Evolutionary conservation across 2,113 vertebrate genomes (phyloP), one percentile per base, ranked within the genome.

Genomic region (Trematomus loennbergii): DNA sequence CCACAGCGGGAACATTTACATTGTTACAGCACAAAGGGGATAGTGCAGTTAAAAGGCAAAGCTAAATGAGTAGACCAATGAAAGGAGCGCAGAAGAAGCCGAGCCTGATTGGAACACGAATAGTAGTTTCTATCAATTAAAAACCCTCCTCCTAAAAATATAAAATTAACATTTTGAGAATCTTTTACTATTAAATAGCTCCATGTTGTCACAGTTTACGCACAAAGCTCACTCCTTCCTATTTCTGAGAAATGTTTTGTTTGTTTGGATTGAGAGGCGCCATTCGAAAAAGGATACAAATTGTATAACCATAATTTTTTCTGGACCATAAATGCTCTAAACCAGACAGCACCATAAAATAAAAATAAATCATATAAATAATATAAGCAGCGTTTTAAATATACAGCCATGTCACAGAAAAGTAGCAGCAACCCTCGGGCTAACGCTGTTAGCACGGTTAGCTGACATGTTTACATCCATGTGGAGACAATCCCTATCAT

Each of bases 161-260:
- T 58, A 72, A 9, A n/a, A 52, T 58, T 61, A 9, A 48, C 16
- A 60, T 57, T 75, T 52, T 17, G 3, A 18, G 13, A 69, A 69
- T 78, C 9, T 49, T 83, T 78, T 69, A 78, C 36, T 71, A n/a
- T 81, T 69, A 60, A 84, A 60, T 62, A 61, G 61, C 52, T 61
- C 64, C 46, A 52, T 55, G 40, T 78, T 63, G 81, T 81, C 45
- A 57, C 45, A 36, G 58, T 17, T 18, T n/a, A 25, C 33, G 52
- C 18, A 53, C 12, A 62, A 40, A 33, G 79, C 53, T 57, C 40
- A 60, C 49, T 55, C 60, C 1, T 3, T 29, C 58, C n/a, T 40
- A 18, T 83, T 79, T 77, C 74, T 55, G 63, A 36, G 59, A 54
- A 73, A 45, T 82, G 75, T 88, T 61, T 74, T 79, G 74, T 80